Percentiles rank a stretch among this genome's conserved stretches.
Evolutionary conservation across 2,888 invertebrate species (phyloP).

Genomic region (Acrobasis suavella): DNA sequence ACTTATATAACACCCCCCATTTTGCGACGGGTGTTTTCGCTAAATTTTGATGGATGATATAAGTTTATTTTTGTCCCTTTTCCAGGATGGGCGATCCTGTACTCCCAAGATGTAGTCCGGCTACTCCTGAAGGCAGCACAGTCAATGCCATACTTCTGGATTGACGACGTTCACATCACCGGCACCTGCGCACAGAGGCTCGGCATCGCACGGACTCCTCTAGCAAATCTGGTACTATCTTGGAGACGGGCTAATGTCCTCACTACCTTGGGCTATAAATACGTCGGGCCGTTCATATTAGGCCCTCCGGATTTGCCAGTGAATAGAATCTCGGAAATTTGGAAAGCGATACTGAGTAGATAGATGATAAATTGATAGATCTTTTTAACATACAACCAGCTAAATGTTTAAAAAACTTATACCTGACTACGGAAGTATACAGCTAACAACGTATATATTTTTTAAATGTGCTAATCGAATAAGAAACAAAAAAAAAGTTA

Average conservation of each 20-base stretch:
- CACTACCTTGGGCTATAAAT: constrained; percentile 44
- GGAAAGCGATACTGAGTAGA: constrained; percentile 59
- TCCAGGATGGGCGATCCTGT: constrained; percentile 84
- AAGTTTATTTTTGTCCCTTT: constrained; percentile 17
- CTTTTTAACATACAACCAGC: neutral
- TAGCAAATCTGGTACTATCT: constrained; percentile 68
- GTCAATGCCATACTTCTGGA: constrained; percentile 88
- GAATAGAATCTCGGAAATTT: constrained; percentile 72
- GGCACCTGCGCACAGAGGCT: constrained; percentile 84
- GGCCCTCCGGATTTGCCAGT: constrained; percentile 79
- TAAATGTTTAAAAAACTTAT: no score
- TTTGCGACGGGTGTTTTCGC: no score
- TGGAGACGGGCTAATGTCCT: constrained; percentile 44
- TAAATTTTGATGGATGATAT: no score
- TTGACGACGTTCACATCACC: constrained; percentile 91
- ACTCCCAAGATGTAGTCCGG: constrained; percentile 84
- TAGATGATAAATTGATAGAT: neutral
- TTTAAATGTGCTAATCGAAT: no score
- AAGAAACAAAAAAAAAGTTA: no score
- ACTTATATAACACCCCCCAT: no score
- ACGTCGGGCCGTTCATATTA: constrained; percentile 72
- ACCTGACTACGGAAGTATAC: no score
- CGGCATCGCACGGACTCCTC: constrained; percentile 79
- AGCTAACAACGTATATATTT: no score
- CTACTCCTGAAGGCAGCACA: constrained; percentile 83